phyloP scores from a whole-genome alignment of 2,113 vertebrate species.

The Chlorodrepanis virens region DNA sequence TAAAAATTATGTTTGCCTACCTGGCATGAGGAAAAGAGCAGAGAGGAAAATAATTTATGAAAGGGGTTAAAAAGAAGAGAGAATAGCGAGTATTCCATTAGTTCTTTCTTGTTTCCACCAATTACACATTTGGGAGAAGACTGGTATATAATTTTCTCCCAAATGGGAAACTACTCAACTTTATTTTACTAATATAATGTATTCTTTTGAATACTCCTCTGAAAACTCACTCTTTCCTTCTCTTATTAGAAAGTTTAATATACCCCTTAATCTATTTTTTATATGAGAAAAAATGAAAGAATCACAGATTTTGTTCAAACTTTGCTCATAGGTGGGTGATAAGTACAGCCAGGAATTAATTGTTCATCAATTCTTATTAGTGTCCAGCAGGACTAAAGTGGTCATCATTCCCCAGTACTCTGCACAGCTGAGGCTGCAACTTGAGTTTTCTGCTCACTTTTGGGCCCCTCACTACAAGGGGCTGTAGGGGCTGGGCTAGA shows the following conservation, averaged over 20 bases:
- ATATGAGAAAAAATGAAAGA: neutral
- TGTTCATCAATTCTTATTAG: neutral
- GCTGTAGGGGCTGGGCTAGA: neutral
- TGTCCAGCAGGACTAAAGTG: neutral
- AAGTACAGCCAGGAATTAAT: neutral
- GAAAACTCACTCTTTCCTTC: neutral
- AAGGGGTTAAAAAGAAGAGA: neutral
- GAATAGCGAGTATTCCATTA: neutral
- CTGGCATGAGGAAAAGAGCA: neutral
- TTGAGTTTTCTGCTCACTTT: neutral
- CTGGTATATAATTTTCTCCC: neutral
- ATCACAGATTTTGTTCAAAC: neutral
- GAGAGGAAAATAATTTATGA: neutral
- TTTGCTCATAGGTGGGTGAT: neutral
- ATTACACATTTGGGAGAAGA: neutral
- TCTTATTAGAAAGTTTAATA: neutral
- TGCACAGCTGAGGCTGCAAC: neutral
- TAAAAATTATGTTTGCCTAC: neutral
- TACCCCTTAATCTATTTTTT: neutral
- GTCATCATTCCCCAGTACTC: neutral
- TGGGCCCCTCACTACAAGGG: neutral
- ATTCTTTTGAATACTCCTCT: neutral
- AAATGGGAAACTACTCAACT: neutral
- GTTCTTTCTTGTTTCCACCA: neutral
- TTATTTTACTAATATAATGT: neutral